Base-by-base conservation (phyloP, 30 jellyfish, hydroid and myxozoan genomes). In the Sanderia malayensis region DNA sequence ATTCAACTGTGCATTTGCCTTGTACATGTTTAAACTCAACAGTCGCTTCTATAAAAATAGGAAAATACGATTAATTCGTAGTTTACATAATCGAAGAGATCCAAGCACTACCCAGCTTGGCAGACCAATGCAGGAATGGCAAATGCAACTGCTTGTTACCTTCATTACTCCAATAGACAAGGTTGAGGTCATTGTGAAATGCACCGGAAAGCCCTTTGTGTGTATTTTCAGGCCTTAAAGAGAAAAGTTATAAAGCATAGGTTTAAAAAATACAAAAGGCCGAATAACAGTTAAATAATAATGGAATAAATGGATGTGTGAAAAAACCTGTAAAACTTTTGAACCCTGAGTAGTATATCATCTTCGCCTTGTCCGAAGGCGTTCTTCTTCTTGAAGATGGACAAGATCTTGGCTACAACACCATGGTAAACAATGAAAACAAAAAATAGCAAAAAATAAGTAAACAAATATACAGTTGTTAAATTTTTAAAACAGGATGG, bases 181-280 rank as follows among this genome's bases (percentile, higher is more conserved):
- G 44, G 55, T 81, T 80, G 27, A 88, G 87, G 71, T 88, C 97
- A 31, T 76, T 44, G 44, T 69, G 88, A 15, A 24, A 17, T 13
- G 95, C 60, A 4, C 79, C 94, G 0, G 33, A 22, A 18, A 37
- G 18, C 23, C 97, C 95, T 65, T 80, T 80, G 89, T 88, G 97
- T 18, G 97, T 88, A 58, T 88, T 74, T 32, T 88, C 97, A 23
- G 97, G 97, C 76, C 97, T 88, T n/a, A n/a, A n/a, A n/a, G n/a
- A n/a, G n/a, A n/a, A n/a, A n/a, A n/a, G n/a, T n/a, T n/a, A n/a
- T n/a, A n/a, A n/a, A n/a, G n/a, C n/a, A n/a, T n/a, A n/a, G n/a
- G n/a, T n/a, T n/a, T n/a, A n/a, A n/a, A n/a, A n/a, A n/a, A n/a
- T n/a, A n/a, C n/a, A n/a, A n/a, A n/a, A n/a, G n/a, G n/a, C n/a